phyloP scores from a whole-genome alignment of 2,113 vertebrate species.

The Lethenteron camtschaticum region DNA sequence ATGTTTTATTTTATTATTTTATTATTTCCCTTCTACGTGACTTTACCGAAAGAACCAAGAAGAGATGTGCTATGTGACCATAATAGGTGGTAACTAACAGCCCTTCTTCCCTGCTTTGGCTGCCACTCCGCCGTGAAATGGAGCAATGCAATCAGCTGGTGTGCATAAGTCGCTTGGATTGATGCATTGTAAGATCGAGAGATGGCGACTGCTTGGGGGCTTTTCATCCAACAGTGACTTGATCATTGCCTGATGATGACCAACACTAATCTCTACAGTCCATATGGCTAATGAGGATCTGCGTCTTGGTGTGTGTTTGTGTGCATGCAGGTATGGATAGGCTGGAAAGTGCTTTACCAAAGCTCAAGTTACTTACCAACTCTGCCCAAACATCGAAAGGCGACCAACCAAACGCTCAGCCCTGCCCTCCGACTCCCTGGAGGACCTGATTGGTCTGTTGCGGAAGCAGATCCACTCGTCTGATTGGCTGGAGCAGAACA shows the following conservation, averaged over 20 bases:
- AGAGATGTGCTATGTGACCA: too few species aligned
- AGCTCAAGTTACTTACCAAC: not conserved
- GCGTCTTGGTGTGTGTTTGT: not conserved
- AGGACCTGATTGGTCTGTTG: conserved; percentile 35
- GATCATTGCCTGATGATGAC: not conserved
- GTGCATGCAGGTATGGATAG: conserved; percentile 1
- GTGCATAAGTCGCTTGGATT: not conserved
- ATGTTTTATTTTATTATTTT: too few species aligned
- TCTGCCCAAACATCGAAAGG: not conserved
- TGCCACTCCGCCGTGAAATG: not conserved
- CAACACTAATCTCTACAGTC: not conserved
- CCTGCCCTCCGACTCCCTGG: conserved; percentile 14
- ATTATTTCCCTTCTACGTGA: too few species aligned
- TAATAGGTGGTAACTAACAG: too few species aligned
- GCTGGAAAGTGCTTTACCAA: not conserved
- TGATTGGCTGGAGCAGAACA: conserved; percentile 48
- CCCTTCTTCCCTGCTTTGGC: not conserved
- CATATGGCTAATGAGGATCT: not conserved
- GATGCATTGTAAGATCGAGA: not conserved
- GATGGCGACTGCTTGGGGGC: not conserved
- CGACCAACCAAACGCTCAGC: not conserved
- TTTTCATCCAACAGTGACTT: not conserved
- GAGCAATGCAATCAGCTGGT: not conserved
- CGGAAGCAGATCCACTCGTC: conserved; percentile 38
- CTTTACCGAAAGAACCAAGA: too few species aligned